phyloP scores from a whole-genome alignment of 1,140 invertebrate species.

The Achatina immaculata region DNA sequence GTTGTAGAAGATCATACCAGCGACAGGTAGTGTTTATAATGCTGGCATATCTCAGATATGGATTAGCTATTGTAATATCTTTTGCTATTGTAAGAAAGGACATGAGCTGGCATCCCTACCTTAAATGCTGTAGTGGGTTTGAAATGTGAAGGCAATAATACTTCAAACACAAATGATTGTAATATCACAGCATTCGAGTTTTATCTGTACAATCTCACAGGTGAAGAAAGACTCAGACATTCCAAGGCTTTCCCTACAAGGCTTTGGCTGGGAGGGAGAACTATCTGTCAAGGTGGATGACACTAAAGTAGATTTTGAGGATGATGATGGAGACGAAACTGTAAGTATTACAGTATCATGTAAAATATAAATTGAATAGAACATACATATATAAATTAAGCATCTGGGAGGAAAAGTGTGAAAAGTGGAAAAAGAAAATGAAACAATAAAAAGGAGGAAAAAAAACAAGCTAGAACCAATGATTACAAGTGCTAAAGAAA shows the following conservation, averaged over 20 bases:
- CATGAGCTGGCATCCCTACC: too few relatives aligned
- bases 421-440: background rate
- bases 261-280: slow-evolving; percentile 58
- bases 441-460: background rate
- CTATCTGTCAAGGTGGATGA: slow-evolving; percentile 30
- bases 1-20: too few relatives aligned
- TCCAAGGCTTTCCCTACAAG: slow-evolving; percentile 18
- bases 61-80: too few relatives aligned
- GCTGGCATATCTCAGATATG: too few relatives aligned
- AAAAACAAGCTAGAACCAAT: too few relatives aligned
- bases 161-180: too few relatives aligned
- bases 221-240: background rate
- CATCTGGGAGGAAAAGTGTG: background rate
- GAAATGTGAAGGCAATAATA: too few relatives aligned
- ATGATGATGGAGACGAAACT: slow-evolving; percentile 31
- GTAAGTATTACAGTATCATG: slow-evolving; percentile 24
- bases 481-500: too few relatives aligned
- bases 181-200: too few relatives aligned
- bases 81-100: too few relatives aligned
- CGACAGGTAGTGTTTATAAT: too few relatives aligned
- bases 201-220: background rate
- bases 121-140: too few relatives aligned
- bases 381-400: background rate
- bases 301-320: slow-evolving; percentile 5
- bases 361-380: background rate